A percentile compares a stretch with the other conserved stretches of the same genome.
These are phyloP conservation scores for Gnatocerus cornutus DNA, from an alignment of 2,888 invertebrate genomes.

Conservation along the genomic window DNA sequence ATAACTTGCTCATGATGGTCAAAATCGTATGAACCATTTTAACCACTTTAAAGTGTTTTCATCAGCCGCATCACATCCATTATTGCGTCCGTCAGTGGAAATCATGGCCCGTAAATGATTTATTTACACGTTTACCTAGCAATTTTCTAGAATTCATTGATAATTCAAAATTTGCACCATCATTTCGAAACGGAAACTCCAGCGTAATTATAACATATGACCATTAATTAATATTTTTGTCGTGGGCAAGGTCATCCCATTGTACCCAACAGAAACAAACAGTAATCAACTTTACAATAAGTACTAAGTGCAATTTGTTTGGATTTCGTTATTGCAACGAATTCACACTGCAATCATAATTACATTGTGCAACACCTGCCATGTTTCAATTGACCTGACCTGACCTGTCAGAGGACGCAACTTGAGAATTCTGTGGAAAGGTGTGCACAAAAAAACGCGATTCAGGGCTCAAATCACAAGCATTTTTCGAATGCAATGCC, in stretches of 20 bases:
- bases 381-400: slow-evolving; percentile 26
- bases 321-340: slow-evolving; percentile 10
- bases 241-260: slow-evolving; percentile 17
- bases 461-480: slow-evolving; percentile 20
- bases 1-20: neutral
- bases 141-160: slow-evolving; percentile 19
- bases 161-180: slow-evolving; percentile 15
- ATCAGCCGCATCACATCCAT: slow-evolving; percentile 3
- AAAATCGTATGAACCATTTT: neutral
- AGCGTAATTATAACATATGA: slow-evolving; percentile 6
- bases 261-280: slow-evolving; percentile 8
- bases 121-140: slow-evolving; percentile 22
- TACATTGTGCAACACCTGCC: slow-evolving; percentile 22
- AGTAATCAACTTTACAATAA: slow-evolving; percentile 3
- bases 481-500: slow-evolving; percentile 19
- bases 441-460: slow-evolving; percentile 26
- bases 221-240: slow-evolving; percentile 22
- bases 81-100: neutral
- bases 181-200: slow-evolving; percentile 22
- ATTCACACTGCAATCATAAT: slow-evolving; percentile 25
- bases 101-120: slow-evolving; percentile 31
- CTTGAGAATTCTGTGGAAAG: neutral
- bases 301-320: slow-evolving; percentile 3
- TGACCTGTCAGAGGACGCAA: slow-evolving; percentile 25
- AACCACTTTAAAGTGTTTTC: neutral